phyloP scores from a whole-genome alignment of 2,888 invertebrate genomes.

The Harmothoe impar region DNA sequence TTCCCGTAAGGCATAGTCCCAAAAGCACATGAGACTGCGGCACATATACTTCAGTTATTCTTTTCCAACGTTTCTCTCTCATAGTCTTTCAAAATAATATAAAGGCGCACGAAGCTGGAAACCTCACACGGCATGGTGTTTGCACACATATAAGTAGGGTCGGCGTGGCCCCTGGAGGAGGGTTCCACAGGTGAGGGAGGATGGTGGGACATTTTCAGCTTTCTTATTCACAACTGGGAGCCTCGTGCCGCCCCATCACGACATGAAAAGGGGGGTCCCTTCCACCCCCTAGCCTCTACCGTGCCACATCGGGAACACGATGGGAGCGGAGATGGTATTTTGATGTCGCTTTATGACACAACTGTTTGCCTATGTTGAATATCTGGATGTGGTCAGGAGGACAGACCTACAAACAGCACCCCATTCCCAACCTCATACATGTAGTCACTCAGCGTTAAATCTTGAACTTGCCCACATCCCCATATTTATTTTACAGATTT shows the following conservation, averaged over 20 bases:
- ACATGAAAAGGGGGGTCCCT: background rate
- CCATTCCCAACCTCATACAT: no score
- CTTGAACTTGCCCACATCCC: no score
- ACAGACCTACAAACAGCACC: no score
- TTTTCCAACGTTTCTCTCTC: background rate
- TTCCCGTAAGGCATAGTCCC: no score
- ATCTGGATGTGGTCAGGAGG: no score
- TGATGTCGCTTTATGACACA: background rate
- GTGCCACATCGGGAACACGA: no score
- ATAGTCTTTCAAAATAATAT: constrained; percentile 12
- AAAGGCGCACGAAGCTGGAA: background rate
- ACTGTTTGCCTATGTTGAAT: no score
- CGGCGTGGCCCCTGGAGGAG: background rate
- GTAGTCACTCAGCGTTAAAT: no score
- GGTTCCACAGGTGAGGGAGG: background rate
- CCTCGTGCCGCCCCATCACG: background rate
- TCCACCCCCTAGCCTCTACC: no score
- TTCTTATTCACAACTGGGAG: background rate
- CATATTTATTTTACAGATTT: no score
- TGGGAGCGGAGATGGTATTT: background rate
- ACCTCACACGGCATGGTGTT: background rate
- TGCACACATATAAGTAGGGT: background rate
- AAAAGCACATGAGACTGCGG: background rate
- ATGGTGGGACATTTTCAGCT: background rate
- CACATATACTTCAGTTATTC: background rate